These are phyloP conservation scores for Deroplatys truncata DNA, from an alignment of 2,888 invertebrate genomes.

Conservation along the genomic window DNA sequence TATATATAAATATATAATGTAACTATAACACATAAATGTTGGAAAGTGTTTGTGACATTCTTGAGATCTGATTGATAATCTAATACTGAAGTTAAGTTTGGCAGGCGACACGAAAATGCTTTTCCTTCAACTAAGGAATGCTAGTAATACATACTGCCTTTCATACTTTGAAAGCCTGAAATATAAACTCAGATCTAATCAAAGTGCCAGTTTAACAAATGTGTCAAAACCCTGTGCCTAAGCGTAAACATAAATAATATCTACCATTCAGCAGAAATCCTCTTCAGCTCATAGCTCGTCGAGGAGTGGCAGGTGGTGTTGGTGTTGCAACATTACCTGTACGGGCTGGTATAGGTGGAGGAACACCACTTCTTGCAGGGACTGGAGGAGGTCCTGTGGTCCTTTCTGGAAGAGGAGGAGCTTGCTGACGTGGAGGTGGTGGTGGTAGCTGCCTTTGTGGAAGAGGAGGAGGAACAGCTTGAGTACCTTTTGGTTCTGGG, in stretches of 20 bases:
- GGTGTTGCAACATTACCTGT: constrained; percentile 36
- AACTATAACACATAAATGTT: neutral
- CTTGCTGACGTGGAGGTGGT: constrained; percentile 41
- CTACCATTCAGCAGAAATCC: neutral
- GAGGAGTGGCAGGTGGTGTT: constrained; percentile 23
- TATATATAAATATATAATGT: neutral
- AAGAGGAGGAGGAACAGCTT: constrained; percentile 36
- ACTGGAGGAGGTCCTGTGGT: constrained; percentile 43
- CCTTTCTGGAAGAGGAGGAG: constrained; percentile 43
- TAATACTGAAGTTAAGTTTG: neutral
- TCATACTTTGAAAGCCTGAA: neutral
- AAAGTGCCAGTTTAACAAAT: neutral
- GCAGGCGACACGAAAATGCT: neutral
- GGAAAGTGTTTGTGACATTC: neutral
- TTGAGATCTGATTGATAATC: neutral
- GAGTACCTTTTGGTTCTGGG: constrained; percentile 30
- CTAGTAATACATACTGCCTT: neutral
- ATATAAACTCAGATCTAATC: neutral
- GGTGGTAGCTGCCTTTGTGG: constrained; percentile 41
- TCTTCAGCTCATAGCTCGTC: constrained; percentile 15
- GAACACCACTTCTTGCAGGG: constrained; percentile 40
- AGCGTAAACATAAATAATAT: neutral
- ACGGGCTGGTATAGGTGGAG: constrained; percentile 57
- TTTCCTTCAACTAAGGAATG: neutral
- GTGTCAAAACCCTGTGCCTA: neutral